Conservation (phyloP, 2,113 vertebrate species). For the Strigops habroptila region DNA sequence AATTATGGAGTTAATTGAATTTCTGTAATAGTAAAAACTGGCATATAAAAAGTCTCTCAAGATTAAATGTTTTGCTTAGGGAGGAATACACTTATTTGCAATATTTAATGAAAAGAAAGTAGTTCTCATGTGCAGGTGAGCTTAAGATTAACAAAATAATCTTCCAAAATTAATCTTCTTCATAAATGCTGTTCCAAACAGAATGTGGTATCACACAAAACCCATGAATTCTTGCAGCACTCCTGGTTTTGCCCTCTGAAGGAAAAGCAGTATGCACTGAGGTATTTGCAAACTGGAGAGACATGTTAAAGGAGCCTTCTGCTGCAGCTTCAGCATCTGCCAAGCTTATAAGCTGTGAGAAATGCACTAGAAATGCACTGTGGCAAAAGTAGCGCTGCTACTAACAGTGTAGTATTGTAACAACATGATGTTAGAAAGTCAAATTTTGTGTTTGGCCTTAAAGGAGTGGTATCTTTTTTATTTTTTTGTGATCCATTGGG, state of each 20-base stretch:
- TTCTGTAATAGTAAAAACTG: slow-evolving; percentile 24
- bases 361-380: neutral
- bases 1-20: slow-evolving; percentile 58
- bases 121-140: neutral
- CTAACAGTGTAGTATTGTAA: neutral
- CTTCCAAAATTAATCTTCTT: neutral
- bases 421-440: neutral
- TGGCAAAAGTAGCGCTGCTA: neutral
- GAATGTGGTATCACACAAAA: neutral
- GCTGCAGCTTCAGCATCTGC: neutral
- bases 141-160: neutral
- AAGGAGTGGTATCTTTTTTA: neutral
- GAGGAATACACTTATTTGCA: neutral
- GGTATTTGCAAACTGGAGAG: neutral
- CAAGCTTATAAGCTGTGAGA: neutral
- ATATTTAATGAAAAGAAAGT: neutral
- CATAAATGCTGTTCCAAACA: neutral
- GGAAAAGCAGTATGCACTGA: fast-evolving
- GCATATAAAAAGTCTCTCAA: slow-evolving; percentile 27
- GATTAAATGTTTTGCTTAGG: slow-evolving; percentile 14
- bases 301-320: neutral
- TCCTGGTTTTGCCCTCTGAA: neutral
- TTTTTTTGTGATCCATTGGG: neutral
- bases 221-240: neutral
- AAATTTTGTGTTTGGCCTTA: neutral